A percentile compares a stretch with the other conserved stretches of the same genome.
Conservation (phyloP, 2,113 vertebrate species). For the Vicugna pacos region DNA sequence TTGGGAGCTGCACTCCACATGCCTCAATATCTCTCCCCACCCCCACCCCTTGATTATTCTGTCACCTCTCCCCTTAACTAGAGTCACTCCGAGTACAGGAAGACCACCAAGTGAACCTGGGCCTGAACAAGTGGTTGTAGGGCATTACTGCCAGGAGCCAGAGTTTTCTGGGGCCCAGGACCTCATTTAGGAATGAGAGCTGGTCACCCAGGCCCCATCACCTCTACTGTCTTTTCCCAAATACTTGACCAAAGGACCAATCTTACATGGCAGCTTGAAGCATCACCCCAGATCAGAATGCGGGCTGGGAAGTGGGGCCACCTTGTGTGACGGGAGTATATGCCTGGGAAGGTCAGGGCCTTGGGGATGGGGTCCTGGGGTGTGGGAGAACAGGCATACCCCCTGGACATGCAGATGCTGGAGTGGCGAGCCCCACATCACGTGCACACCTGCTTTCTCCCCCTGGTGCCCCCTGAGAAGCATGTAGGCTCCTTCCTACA, state of each 20-base stretch:
- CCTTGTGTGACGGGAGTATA: neutral
- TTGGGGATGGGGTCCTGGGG: neutral
- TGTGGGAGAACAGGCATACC: neutral
- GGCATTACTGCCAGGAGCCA: neutral
- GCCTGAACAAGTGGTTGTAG: neutral
- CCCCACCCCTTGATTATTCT: rapidly evolving
- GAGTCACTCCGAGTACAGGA: neutral
- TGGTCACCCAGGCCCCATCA: neutral
- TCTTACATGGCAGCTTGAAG: neutral
- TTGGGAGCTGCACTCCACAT: neutral
- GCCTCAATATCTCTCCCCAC: too few species aligned
- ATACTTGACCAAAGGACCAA: neutral
- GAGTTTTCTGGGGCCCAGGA: neutral
- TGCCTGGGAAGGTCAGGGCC: neutral
- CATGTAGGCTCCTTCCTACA: neutral
- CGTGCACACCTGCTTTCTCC: neutral
- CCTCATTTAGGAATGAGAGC: neutral
- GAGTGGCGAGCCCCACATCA: neutral
- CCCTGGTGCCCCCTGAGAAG: too few species aligned
- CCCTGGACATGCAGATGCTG: neutral
- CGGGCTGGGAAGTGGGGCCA: too few species aligned
- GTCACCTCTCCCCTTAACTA: neutral
- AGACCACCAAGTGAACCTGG: neutral
- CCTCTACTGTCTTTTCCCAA: neutral
- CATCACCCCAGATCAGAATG: neutral